A percentile compares a stretch with the other conserved stretches of the same genome.
Conservation (phyloP, 2,797 vertebrate genomes). For the Lophotriccus pileatus region DNA sequence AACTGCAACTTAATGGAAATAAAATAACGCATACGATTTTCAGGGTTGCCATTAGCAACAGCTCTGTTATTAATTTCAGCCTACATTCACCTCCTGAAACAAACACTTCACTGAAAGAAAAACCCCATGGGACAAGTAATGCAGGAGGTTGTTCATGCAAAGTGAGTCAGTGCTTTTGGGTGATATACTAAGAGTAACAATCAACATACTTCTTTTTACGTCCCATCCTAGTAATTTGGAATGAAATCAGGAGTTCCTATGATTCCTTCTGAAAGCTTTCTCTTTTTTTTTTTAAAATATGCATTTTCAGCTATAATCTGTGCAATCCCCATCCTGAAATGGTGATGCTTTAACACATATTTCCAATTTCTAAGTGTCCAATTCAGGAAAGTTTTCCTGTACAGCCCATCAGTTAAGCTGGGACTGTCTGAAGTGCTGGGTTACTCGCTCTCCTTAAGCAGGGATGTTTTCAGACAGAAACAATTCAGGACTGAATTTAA, state of each 20-base stretch:
- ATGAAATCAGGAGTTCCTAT: neutral
- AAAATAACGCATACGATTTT: neutral
- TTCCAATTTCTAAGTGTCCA: neutral
- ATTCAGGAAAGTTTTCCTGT: neutral
- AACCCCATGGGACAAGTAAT: neutral
- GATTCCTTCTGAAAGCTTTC: neutral
- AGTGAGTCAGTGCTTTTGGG: neutral
- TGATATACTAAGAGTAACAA: neutral
- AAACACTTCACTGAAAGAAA: neutral
- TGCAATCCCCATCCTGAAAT: neutral
- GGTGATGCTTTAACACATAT: neutral
- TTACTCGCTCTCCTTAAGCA: neutral
- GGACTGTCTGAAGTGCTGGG: neutral
- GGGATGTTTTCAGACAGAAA: neutral
- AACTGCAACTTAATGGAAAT: neutral
- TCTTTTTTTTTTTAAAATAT: neutral
- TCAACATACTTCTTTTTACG: neutral
- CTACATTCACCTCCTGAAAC: neutral
- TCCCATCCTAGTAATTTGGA: neutral
- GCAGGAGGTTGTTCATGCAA: neutral
- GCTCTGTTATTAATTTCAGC: constrained; percentile 13
- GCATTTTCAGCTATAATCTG: neutral
- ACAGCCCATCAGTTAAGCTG: neutral
- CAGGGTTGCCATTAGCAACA: constrained; percentile 34
- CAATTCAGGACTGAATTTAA: neutral